Evolutionary conservation across 2,113 vertebrate genomes (phyloP).

Genomic region (Dipodomys spectabilis): DNA sequence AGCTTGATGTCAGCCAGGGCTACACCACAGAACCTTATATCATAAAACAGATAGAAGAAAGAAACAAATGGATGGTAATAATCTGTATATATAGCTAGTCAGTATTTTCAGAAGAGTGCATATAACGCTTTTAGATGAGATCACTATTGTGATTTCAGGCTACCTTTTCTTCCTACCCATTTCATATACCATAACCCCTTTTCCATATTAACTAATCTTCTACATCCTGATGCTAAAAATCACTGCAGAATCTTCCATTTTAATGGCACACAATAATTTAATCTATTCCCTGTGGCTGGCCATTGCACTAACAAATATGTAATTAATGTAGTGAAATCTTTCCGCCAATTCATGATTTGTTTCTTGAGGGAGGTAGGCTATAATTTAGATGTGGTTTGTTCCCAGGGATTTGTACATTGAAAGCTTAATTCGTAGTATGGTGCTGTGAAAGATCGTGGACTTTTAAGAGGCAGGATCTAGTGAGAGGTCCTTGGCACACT

Average conservation of each 20-base stretch:
- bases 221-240: slow-evolving; percentile 7
- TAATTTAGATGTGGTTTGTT: background rate
- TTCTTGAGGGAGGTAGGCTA: background rate
- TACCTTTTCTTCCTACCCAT: background rate
- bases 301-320: background rate
- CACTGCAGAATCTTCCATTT: background rate
- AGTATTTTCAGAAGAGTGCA: background rate
- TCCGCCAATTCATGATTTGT: background rate
- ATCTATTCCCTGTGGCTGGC: background rate
- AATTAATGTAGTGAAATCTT: background rate
- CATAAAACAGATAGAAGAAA: no score
- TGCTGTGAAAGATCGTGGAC: no score
- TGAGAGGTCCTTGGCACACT: background rate
- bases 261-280: background rate
- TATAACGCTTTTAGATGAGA: background rate
- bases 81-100: background rate
- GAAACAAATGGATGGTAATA: background rate
- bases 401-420: background rate
- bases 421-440: background rate
- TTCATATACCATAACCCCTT: background rate
- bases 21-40: no score
- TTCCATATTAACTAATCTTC: background rate
- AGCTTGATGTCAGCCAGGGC: no score
- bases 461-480: background rate
- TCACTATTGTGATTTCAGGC: background rate